Conservation (phyloP, 2,797 vertebrate species). For the Chaetodon trifasciatus region DNA sequence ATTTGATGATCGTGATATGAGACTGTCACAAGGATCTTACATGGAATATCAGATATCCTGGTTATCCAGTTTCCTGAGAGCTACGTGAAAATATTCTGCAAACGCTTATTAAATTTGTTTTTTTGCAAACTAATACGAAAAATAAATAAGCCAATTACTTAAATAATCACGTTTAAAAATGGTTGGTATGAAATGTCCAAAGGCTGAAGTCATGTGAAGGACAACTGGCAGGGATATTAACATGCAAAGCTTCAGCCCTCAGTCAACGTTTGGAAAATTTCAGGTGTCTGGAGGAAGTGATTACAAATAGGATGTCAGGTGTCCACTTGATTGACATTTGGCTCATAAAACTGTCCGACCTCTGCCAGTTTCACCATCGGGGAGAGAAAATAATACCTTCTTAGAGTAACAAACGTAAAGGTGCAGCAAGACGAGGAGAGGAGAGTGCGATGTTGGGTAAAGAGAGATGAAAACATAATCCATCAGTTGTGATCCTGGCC, state of each 20-base stretch:
- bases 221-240: slow-evolving; percentile 59
- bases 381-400: not conserved
- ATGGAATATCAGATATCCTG: slow-evolving; percentile 32
- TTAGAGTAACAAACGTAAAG: slow-evolving; percentile 14
- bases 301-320: slow-evolving; percentile 75
- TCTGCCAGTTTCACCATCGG: slow-evolving; percentile 41
- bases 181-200: slow-evolving; percentile 32
- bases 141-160: not conserved
- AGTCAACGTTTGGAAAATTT: slow-evolving; percentile 67
- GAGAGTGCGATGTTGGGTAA: not conserved
- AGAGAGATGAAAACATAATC: slow-evolving; percentile 19
- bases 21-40: slow-evolving; percentile 25
- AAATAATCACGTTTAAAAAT: slow-evolving; percentile 36
- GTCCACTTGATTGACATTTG: slow-evolving; percentile 69
- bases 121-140: slow-evolving; percentile 12
- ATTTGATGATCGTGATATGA: slow-evolving; percentile 26
- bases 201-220: slow-evolving; percentile 50
- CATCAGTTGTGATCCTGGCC: slow-evolving; percentile 15
- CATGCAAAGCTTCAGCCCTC: slow-evolving; percentile 60
- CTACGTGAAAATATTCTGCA: not conserved
- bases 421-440: not conserved
- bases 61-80: slow-evolving; percentile 11
- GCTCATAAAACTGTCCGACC: slow-evolving; percentile 47
- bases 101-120: not conserved
- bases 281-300: slow-evolving; percentile 67